Percentiles rank a stretch among this genome's conserved stretches.
Conservation (phyloP, 2,888 invertebrate genomes). For the Ramazzottius varieornatus region DNA sequence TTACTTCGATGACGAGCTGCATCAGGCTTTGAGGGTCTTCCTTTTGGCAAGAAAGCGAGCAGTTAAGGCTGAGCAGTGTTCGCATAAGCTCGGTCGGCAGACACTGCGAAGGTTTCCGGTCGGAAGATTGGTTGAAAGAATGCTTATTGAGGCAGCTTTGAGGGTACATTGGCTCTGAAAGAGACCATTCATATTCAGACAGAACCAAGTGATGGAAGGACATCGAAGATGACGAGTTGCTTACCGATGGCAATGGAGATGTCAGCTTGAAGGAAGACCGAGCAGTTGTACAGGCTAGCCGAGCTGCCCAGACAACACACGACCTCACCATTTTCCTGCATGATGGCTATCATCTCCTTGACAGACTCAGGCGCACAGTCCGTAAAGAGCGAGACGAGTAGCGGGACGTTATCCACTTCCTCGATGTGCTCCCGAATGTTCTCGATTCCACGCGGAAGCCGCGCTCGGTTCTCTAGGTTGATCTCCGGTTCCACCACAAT, state of each 20-base stretch:
- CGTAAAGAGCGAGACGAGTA: slow-evolving; percentile 83
- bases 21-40: slow-evolving; percentile 53
- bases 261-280: slow-evolving; percentile 77
- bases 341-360: slow-evolving; percentile 58
- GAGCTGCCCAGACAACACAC: slow-evolving; percentile 78
- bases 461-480: slow-evolving; percentile 35
- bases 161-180: not conserved
- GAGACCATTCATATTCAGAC: not conserved
- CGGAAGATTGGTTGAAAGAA: not conserved
- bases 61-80: slow-evolving; percentile 52
- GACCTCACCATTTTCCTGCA: slow-evolving; percentile 86
- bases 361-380: slow-evolving; percentile 82
- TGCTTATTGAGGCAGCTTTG: not conserved
- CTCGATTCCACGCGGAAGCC: slow-evolving; percentile 78
- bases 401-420: slow-evolving; percentile 82
- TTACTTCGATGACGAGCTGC: slow-evolving; percentile 47
- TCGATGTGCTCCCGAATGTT: slow-evolving; percentile 75
- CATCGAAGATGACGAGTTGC: not conserved
- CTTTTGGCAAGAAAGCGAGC: slow-evolving; percentile 50
- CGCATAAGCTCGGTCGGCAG: not conserved
- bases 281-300: slow-evolving; percentile 63
- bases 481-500: slow-evolving; percentile 5
- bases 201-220: not conserved
- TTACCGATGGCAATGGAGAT: slow-evolving; percentile 22
- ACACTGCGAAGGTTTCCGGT: not conserved